Percentiles rank a stretch among this genome's conserved stretches.
Evolutionary conservation across 1,140 invertebrate species (phyloP).

Genomic region (Sminthurinus signatus): DNA sequence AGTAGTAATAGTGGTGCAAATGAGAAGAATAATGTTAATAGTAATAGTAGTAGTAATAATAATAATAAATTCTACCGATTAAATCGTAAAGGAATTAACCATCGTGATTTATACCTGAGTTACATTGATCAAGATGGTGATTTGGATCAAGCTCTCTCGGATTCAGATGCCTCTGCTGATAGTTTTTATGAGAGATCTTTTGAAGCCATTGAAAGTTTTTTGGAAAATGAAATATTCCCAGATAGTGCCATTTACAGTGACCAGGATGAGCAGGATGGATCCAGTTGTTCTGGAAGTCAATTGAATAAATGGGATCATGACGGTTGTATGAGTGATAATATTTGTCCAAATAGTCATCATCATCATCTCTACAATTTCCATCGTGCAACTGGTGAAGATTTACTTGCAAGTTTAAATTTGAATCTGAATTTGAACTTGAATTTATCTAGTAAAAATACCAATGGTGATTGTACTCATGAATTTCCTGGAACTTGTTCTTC

Average conservation of each 20-base stretch:
- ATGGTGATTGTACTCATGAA: neutral
- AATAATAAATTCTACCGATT: slow-evolving; percentile 21
- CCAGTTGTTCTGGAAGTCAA: slow-evolving; percentile 17
- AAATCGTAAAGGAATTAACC: slow-evolving; percentile 37
- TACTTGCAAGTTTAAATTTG: no score
- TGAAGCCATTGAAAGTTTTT: slow-evolving; percentile 61
- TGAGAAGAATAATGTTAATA: no score
- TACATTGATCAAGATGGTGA: slow-evolving; percentile 38
- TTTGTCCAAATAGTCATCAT: neutral
- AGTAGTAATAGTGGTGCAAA: neutral
- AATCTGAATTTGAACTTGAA: no score
- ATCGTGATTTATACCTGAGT: slow-evolving; percentile 36
- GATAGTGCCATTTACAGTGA: slow-evolving; percentile 81
- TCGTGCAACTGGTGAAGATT: no score
- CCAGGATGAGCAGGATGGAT: slow-evolving; percentile 49
- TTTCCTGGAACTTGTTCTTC: neutral
- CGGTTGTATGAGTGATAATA: neutral
- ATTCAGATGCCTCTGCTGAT: slow-evolving; percentile 48
- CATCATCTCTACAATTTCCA: no score
- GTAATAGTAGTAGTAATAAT: neutral
- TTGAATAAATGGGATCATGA: slow-evolving; percentile 21
- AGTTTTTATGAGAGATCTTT: slow-evolving; percentile 69
- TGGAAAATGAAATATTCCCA: slow-evolving; percentile 61
- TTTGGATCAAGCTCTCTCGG: slow-evolving; percentile 22
- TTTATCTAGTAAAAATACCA: neutral